A percentile compares a stretch with the other conserved stretches of the same genome.
Conservation (phyloP, 2,113 vertebrate species). For the Alectura lathami region DNA sequence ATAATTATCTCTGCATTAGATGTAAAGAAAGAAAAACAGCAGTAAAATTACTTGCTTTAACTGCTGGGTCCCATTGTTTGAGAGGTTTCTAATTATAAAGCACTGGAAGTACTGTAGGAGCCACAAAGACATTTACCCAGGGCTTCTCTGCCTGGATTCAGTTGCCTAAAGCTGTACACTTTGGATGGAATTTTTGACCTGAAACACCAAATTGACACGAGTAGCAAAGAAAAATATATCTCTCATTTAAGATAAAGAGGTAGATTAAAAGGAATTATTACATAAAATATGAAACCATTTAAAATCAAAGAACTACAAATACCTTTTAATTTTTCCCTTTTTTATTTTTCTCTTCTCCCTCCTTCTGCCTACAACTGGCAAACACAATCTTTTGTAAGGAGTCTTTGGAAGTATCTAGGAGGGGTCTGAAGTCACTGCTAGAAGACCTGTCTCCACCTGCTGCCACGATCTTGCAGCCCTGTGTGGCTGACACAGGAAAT, state of each 20-base stretch:
- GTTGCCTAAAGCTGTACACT: neutral
- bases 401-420: neutral
- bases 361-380: neutral
- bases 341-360: neutral
- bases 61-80: neutral
- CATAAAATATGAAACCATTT: neutral
- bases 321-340: neutral
- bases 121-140: neutral
- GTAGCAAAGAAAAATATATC: neutral
- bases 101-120: neutral
- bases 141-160: neutral
- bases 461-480: neutral
- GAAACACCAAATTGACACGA: neutral
- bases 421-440: neutral
- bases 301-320: neutral
- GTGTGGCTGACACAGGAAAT: neutral
- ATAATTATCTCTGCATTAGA: neutral
- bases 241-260: neutral
- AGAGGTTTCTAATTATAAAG: slow-evolving; percentile 25
- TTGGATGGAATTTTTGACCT: neutral
- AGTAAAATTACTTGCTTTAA: neutral
- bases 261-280: neutral
- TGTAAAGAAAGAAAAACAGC: neutral
- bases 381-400: neutral
- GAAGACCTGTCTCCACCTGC: neutral